Percentiles rank a stretch among this genome's conserved stretches.
These are phyloP conservation scores for Eristalis tenax DNA, from an alignment of 2,888 invertebrate genomes.

Conservation along the genomic window DNA sequence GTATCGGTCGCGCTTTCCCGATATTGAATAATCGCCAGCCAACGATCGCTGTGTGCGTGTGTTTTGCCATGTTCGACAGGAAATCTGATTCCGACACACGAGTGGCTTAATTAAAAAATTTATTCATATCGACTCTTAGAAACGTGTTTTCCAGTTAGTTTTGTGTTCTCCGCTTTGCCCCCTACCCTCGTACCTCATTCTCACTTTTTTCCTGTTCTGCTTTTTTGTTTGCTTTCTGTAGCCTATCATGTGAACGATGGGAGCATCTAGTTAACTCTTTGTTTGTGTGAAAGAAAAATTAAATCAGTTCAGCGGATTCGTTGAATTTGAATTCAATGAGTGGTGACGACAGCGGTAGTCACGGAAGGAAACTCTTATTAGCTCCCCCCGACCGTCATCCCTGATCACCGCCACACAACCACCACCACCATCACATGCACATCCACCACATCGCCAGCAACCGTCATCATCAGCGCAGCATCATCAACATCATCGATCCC, in stretches of 20 bases:
- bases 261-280: slow-evolving; percentile 17
- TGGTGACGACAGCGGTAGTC: slow-evolving; percentile 10
- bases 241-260: slow-evolving; percentile 16
- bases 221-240: slow-evolving; percentile 12
- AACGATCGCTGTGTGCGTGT: not conserved
- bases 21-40: not conserved
- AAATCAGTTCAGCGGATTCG: slow-evolving; percentile 22
- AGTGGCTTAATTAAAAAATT: slow-evolving; percentile 58
- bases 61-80: slow-evolving; percentile 5
- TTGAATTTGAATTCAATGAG: slow-evolving; percentile 31
- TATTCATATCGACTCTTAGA: slow-evolving; percentile 46
- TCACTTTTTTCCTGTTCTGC: slow-evolving; percentile 24
- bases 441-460: not conserved
- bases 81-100: slow-evolving; percentile 56
- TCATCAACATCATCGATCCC: not conserved
- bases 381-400: not conserved
- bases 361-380: slow-evolving; percentile 20
- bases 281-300: slow-evolving; percentile 19
- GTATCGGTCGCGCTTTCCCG: not conserved
- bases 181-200: not conserved
- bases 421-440: not conserved
- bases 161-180: slow-evolving; percentile 3
- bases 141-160: slow-evolving; percentile 40
- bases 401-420: not conserved
- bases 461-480: not conserved